phyloP scores from a whole-genome alignment of 2,113 vertebrate species.

The Sterrhoptilus dennistouni region DNA sequence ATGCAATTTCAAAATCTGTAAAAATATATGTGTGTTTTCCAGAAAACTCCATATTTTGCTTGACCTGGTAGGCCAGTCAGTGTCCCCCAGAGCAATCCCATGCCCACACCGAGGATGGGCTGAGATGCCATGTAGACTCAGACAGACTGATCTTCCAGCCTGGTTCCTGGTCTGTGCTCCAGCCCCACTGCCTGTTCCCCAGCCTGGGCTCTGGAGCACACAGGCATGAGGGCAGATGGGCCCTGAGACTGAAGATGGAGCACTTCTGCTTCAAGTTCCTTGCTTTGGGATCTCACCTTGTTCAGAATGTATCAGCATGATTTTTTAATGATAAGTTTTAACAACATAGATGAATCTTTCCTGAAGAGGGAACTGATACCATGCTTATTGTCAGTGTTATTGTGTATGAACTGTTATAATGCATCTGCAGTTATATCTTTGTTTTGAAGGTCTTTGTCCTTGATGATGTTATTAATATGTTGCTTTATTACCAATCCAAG shows the following conservation, averaged over 20 bases:
- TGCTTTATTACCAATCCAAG: background rate
- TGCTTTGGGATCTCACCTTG: background rate
- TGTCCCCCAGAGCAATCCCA: background rate
- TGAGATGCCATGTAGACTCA: background rate
- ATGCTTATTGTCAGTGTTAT: background rate
- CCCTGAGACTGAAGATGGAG: background rate
- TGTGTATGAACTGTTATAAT: background rate
- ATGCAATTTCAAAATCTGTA: background rate
- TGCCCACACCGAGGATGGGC: too few relatives aligned
- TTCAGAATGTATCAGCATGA: accelerated
- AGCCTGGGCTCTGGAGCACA: background rate
- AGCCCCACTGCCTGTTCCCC: background rate
- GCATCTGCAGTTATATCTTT: background rate
- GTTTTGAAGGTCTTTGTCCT: background rate
- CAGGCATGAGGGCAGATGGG: accelerated
- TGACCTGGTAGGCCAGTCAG: background rate
- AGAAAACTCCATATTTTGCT: background rate
- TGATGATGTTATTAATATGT: background rate
- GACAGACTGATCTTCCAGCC: background rate
- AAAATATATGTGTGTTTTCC: background rate
- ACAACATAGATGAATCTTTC: background rate
- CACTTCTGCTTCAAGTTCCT: background rate
- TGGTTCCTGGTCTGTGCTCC: background rate
- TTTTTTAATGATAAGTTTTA: background rate
- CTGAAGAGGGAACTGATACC: background rate